Percentiles rank a stretch among this genome's conserved stretches.
These are phyloP conservation scores for Metacarcinus magister DNA, from an alignment of 2,888 invertebrate genomes.

Conservation along the genomic window DNA sequence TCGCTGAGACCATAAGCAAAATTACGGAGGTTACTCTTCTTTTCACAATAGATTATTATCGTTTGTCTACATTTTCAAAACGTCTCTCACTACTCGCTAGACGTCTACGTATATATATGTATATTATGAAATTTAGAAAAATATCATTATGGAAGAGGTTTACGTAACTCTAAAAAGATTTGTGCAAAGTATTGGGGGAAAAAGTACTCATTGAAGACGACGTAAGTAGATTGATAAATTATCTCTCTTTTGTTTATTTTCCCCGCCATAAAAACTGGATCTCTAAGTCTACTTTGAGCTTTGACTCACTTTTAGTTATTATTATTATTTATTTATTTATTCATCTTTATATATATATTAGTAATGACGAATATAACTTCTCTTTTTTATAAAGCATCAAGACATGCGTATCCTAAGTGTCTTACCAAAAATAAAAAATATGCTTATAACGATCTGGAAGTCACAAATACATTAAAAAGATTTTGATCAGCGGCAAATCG, in stretches of 20 bases:
- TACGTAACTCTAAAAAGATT: constrained; percentile 34
- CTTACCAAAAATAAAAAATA: constrained; percentile 18
- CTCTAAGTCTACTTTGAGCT: constrained; percentile 37
- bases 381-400: constrained; percentile 19
- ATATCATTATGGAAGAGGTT: constrained; percentile 39
- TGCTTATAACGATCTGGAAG: constrained; percentile 18
- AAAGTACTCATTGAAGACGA: constrained; percentile 10
- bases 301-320: constrained; percentile 34
- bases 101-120: constrained; percentile 18
- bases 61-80: background rate
- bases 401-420: constrained; percentile 28
- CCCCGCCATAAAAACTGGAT: constrained; percentile 17
- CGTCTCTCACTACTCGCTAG: constrained; percentile 39
- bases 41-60: constrained; percentile 7
- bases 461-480: constrained; percentile 28
- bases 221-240: constrained; percentile 28
- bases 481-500: constrained; percentile 28
- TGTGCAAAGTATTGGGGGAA: constrained; percentile 30
- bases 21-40: background rate
- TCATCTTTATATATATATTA: background rate
- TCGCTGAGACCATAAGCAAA: background rate
- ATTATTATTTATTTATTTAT: background rate
- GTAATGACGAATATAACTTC: constrained; percentile 39
- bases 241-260: background rate
- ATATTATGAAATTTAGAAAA: constrained; percentile 39